phyloP scores from a whole-genome alignment of 2,888 invertebrate species.

The Malthinus flaveolus region DNA sequence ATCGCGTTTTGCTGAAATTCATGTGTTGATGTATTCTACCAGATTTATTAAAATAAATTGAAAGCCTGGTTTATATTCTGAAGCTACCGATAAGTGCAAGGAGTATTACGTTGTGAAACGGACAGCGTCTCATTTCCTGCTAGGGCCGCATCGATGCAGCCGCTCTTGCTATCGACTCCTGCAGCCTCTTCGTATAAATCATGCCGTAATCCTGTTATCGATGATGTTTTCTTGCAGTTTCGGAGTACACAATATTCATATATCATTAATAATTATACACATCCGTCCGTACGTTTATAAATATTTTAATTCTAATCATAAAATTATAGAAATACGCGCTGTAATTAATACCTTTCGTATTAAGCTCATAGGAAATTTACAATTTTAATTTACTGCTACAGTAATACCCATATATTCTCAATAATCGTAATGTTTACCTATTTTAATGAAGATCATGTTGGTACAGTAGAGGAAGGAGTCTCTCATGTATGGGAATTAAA shows the following conservation, averaged over 20 bases:
- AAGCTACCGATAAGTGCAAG: constrained; percentile 44
- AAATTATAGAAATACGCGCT: too few relatives aligned
- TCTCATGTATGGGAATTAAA: too few relatives aligned
- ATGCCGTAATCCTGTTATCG: constrained; percentile 30
- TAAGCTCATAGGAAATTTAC: too few relatives aligned
- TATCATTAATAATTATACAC: constrained; percentile 1
- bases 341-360: too few relatives aligned
- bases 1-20: constrained; percentile 50
- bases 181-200: constrained; percentile 36
- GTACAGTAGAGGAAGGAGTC: too few relatives aligned
- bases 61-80: constrained; percentile 47
- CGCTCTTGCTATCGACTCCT: constrained; percentile 35
- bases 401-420: too few relatives aligned
- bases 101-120: constrained; percentile 43
- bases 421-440: too few relatives aligned
- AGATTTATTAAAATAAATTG: constrained; percentile 58
- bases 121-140: constrained; percentile 43
- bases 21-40: constrained; percentile 51
- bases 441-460: too few relatives aligned
- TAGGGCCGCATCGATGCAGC: constrained; percentile 31
- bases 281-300: background rate
- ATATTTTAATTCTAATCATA: background rate
- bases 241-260: constrained; percentile 10
- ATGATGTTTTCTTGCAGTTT: constrained; percentile 17
- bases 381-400: too few relatives aligned